phyloP scores from a whole-genome alignment of 2,888 invertebrate species.

The Heliconius cydno region DNA sequence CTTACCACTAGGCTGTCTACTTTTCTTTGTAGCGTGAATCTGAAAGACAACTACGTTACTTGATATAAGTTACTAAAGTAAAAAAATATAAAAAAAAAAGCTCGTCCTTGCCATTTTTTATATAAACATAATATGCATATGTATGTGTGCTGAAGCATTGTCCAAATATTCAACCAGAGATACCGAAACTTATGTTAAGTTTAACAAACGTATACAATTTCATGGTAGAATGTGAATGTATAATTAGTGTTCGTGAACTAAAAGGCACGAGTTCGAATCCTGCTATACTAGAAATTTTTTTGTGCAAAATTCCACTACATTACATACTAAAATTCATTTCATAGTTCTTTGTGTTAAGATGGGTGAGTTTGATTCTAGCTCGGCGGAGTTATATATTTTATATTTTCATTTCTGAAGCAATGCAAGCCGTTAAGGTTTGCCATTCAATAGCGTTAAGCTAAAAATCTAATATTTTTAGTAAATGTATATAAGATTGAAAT shows the following conservation, averaged over 20 bases:
- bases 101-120: not conserved
- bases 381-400: too few species aligned
- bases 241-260: not conserved
- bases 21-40: too few species aligned
- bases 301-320: not conserved
- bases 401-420: too few species aligned
- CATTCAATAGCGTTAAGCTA: too few species aligned
- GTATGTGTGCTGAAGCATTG: not conserved
- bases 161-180: not conserved
- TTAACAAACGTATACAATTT: not conserved
- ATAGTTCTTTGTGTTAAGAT: not conserved
- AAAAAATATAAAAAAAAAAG: too few species aligned
- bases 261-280: not conserved
- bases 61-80: not conserved
- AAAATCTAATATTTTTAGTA: too few species aligned
- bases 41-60: not conserved
- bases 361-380: too few species aligned
- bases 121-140: not conserved
- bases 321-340: not conserved
- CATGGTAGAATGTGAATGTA: not conserved
- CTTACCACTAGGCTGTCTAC: too few species aligned
- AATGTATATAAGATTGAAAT: too few species aligned
- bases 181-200: too few species aligned
- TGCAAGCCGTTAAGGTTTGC: too few species aligned
- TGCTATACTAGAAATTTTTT: not conserved